Evolutionary conservation across 1,140 invertebrate species (phyloP).

Genomic region (Magallana ariakensis): DNA sequence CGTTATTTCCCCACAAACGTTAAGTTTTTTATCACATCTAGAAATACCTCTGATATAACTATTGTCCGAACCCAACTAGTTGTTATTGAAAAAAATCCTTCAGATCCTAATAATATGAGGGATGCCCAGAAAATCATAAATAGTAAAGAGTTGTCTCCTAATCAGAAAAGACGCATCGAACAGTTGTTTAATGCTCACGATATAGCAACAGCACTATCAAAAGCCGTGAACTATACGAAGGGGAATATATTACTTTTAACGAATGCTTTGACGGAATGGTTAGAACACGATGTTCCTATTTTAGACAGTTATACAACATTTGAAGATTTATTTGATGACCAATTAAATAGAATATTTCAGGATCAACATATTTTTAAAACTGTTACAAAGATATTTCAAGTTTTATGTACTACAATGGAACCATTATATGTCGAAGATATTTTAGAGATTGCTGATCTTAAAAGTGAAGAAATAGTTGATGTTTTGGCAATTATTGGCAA

Average conservation of each 20-base stretch:
- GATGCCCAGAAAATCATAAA: background rate
- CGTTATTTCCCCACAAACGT: background rate
- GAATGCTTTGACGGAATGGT: background rate
- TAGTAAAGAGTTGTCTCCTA: background rate
- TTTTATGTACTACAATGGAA: background rate
- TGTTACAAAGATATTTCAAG: background rate
- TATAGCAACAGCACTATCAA: background rate
- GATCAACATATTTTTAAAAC: background rate
- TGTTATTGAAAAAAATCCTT: background rate
- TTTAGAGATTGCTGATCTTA: background rate
- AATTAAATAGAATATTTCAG: background rate
- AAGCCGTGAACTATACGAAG: background rate
- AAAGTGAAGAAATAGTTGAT: background rate
- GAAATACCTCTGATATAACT: background rate
- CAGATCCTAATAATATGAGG: background rate
- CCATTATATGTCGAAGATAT: background rate
- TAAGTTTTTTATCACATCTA: conserved; percentile 41
- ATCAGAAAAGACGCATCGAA: background rate
- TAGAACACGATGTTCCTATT: background rate
- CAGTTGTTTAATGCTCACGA: background rate
- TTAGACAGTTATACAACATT: background rate
- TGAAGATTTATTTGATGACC: background rate
- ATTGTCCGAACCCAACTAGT: background rate
- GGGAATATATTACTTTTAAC: background rate
- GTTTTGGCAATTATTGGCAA: background rate